Conservation (phyloP, 1,140 invertebrate genomes). For the Dendrolimus kikuchii region DNA sequence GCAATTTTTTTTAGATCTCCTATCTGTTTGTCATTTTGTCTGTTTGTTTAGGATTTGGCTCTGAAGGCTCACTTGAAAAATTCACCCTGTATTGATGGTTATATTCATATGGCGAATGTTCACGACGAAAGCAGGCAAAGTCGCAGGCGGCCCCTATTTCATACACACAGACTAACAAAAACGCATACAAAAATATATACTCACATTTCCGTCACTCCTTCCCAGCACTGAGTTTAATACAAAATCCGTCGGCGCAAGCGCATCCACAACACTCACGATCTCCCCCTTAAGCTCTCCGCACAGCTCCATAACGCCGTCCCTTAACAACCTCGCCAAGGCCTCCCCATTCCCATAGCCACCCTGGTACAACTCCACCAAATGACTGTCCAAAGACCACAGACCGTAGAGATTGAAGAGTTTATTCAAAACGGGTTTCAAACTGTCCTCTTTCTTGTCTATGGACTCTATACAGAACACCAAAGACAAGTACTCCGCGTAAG, state of each 20-base stretch:
- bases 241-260: constrained; percentile 90
- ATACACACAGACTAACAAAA: too few species aligned
- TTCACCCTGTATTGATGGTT: too few species aligned
- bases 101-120: too few species aligned
- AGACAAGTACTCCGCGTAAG: constrained; percentile 82
- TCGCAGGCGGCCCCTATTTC: too few species aligned
- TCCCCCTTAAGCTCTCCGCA: constrained; percentile 83
- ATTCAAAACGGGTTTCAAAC: constrained; percentile 73
- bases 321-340: constrained; percentile 66
- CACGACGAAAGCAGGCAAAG: too few species aligned
- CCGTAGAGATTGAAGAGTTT: constrained; percentile 82
- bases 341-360: constrained; percentile 66
- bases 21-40: too few species aligned
- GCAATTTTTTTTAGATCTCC: too few species aligned
- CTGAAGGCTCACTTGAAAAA: too few species aligned
- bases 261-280: constrained; percentile 86
- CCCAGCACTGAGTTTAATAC: constrained; percentile 90
- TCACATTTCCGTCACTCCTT: constrained; percentile 85
- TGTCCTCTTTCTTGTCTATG: constrained; percentile 67
- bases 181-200: constrained; percentile 13
- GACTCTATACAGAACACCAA: constrained; percentile 74
- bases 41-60: too few species aligned
- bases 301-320: constrained; percentile 77
- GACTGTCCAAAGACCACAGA: constrained; percentile 81
- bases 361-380: constrained; percentile 83